Percentiles rank a stretch among this genome's conserved stretches.
Conservation (phyloP, 1,140 invertebrate species). For the Drosophila ambigua region DNA sequence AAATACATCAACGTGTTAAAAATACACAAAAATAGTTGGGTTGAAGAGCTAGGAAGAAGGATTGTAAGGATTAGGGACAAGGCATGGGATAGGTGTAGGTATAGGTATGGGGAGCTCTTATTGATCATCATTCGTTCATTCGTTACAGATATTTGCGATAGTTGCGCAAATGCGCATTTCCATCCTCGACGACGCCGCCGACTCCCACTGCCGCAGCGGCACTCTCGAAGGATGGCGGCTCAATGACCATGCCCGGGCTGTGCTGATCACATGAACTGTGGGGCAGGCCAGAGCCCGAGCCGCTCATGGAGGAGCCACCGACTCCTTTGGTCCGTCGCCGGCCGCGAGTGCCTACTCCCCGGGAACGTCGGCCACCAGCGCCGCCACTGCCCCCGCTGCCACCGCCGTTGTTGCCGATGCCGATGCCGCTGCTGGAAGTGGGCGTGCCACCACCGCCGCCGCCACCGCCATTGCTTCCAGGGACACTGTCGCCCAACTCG, state of each 20-base stretch:
- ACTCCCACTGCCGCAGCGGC: slow-evolving; percentile 78
- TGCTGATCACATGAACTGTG: slow-evolving; percentile 64
- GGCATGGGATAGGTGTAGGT: slow-evolving; percentile 3
- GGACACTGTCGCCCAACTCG: slow-evolving; percentile 55
- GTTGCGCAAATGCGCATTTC: slow-evolving; percentile 76
- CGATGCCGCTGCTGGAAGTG: slow-evolving; percentile 21
- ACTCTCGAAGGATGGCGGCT: slow-evolving; percentile 82
- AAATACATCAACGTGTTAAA: background rate
- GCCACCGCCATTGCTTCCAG: slow-evolving; percentile 42
- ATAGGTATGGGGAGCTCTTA: background rate
- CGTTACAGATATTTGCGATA: slow-evolving; percentile 84
- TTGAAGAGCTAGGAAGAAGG: background rate
- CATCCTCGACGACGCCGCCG: slow-evolving; percentile 61
- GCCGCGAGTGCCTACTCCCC: slow-evolving; percentile 70
- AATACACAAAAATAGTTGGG: background rate
- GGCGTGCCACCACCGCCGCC: slow-evolving; percentile 12
- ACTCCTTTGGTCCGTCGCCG: slow-evolving; percentile 65
- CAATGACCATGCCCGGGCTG: slow-evolving; percentile 68
- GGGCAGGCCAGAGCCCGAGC: slow-evolving; percentile 22
- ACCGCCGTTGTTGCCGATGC: background rate
- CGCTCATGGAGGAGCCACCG: slow-evolving; percentile 5
- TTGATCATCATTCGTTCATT: too few species aligned
- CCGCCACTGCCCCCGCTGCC: slow-evolving; percentile 6
- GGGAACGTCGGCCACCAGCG: slow-evolving; percentile 51
- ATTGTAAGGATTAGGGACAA: background rate